Evolutionary conservation across 2,113 vertebrate species (phyloP), one percentile per base, ranked within the genome.

Genomic region (Cettia cetti): DNA sequence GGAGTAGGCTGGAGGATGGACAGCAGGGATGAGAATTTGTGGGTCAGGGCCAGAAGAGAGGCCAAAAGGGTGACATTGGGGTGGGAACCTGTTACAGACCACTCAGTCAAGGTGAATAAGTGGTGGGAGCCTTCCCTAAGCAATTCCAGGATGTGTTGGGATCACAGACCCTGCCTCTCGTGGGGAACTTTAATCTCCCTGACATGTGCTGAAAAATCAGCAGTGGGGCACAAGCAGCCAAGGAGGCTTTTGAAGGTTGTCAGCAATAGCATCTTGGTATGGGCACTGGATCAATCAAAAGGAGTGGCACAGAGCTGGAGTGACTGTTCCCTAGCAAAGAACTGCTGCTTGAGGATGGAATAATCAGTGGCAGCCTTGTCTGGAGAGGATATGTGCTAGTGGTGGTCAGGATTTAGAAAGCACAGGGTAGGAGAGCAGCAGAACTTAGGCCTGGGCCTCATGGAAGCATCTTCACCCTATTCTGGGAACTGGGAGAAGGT

Each of bases 31-130:
- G 23, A 71, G 15, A 54, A 4, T 40, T 61, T 61, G 37, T 56
- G 30, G 10, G 21, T 37, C 63, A 37, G 57, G 22, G 13, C 35
- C 22, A 61, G 19, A 85, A 42, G 63, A 61, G 37, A 81, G 13
- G 19, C 16, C 21, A 71, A 4, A 50, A 40, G 28, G 39, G 31
- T n/a, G 60, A 30, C 42, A 30, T 3, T 47, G 42, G 1, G 13
- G 13, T 79, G 49, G 23, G 44, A 47, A 6, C 27, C 33, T 56
- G 26, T 23, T 24, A 74, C 31, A 49, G 31, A 42, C 39, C 49
- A n/a, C 33, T 5, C 2, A 1, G 19, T 8, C 65, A 78, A 10
- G 0, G 0, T 23, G 10, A 75, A 17, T 15, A 47, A 57, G 15
- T 13, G 27, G 27, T 21, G 17, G 19, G 37, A 91, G 10, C 26